phyloP scores from a whole-genome alignment of 2,888 invertebrate genomes.

The Caenorhabditis uteleia region DNA sequence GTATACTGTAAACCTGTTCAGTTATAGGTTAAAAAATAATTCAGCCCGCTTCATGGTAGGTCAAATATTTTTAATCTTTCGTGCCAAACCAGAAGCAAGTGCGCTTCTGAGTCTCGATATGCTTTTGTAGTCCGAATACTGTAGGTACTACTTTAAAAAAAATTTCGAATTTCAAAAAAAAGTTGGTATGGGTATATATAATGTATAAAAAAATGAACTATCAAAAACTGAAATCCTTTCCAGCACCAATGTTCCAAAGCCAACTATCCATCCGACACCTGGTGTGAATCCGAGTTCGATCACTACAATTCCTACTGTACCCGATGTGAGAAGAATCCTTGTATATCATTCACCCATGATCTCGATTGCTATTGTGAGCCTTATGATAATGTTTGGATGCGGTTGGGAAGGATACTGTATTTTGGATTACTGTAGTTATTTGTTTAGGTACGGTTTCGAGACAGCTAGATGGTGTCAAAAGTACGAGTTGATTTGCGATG shows the following conservation, averaged over 20 bases:
- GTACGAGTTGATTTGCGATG: slow-evolving; percentile 56
- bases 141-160: too few relatives aligned
- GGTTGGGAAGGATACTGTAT: too few relatives aligned
- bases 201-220: slow-evolving; percentile 5
- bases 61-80: too few relatives aligned
- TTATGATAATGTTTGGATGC: slow-evolving; percentile 22
- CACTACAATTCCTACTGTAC: slow-evolving; percentile 40
- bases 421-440: slow-evolving; percentile 20
- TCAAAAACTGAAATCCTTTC: slow-evolving; percentile 3
- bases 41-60: background rate
- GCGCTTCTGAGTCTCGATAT: too few relatives aligned
- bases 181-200: background rate
- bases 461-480: slow-evolving; percentile 62
- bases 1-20: background rate
- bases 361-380: slow-evolving; percentile 54
- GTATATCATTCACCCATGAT: slow-evolving; percentile 35
- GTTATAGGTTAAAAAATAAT: too few relatives aligned
- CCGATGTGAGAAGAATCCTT: background rate
- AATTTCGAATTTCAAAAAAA: too few relatives aligned
- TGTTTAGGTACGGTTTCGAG: slow-evolving; percentile 45
- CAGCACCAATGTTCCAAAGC: slow-evolving; percentile 52
- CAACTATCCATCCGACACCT: slow-evolving; percentile 52
- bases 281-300: slow-evolving; percentile 51
- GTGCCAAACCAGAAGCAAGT: too few relatives aligned
- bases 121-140: too few relatives aligned